Percentiles rank a stretch among this genome's conserved stretches.
These are phyloP conservation scores for Parochlus steinenii DNA, from an alignment of 2,888 invertebrate species.

Conservation along the genomic window DNA sequence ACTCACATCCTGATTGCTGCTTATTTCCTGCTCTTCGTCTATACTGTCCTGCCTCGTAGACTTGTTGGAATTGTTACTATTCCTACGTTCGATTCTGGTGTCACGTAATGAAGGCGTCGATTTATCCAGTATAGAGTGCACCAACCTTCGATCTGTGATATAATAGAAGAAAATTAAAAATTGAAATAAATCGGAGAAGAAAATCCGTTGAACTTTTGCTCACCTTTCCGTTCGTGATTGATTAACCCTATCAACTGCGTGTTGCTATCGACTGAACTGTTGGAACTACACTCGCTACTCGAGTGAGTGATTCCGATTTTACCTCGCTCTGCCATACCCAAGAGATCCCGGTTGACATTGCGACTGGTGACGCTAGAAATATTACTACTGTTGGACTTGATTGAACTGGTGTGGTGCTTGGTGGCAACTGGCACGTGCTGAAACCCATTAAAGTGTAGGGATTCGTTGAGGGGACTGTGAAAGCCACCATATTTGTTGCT, in stretches of 20 bases:
- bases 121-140: slow-evolving; percentile 13
- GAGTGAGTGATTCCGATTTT: slow-evolving; percentile 30
- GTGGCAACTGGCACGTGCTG: slow-evolving; percentile 27
- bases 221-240: slow-evolving; percentile 27
- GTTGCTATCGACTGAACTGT: slow-evolving; percentile 30
- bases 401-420: too few species aligned
- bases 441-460: slow-evolving; percentile 20
- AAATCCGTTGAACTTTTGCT: slow-evolving; percentile 7
- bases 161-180: background rate
- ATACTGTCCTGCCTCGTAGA: slow-evolving; percentile 24
- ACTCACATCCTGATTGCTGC: slow-evolving; percentile 54
- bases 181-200: background rate
- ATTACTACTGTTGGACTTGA: slow-evolving; percentile 6
- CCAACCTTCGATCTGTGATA: slow-evolving; percentile 18
- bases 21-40: slow-evolving; percentile 34
- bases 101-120: slow-evolving; percentile 33
- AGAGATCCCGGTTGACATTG: slow-evolving; percentile 21
- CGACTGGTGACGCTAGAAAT: background rate
- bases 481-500: slow-evolving; percentile 22
- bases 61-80: slow-evolving; percentile 16
- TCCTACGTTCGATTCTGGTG: slow-evolving; percentile 36
- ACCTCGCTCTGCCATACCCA: slow-evolving; percentile 29
- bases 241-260: slow-evolving; percentile 26
- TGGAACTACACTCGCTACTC: slow-evolving; percentile 30
- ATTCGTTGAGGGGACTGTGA: slow-evolving; percentile 24